These are phyloP conservation scores for Aplysina aerophoba DNA, from an alignment of 37 sponge, comb jelly and placozoan genomes.

Conservation along the genomic window DNA sequence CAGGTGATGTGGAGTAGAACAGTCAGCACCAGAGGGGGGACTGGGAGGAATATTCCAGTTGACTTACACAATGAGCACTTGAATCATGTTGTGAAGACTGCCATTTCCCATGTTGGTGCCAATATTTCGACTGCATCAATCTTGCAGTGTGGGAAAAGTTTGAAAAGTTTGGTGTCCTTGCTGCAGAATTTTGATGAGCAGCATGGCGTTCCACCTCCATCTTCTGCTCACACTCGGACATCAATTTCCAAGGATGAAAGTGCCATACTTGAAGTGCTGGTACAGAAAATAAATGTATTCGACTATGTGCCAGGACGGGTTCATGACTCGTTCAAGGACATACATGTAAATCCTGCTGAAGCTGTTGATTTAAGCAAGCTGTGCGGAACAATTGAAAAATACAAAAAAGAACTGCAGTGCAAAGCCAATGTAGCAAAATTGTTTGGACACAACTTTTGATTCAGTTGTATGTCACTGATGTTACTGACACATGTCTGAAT, in stretches of 20 bases:
- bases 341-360: not conserved
- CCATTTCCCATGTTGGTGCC: conserved; percentile 47
- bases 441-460: not conserved
- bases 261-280: not conserved
- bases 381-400: not conserved
- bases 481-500: too few relatives aligned
- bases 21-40: conserved; percentile 36
- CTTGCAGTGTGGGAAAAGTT: conserved; percentile 33
- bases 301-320: not conserved
- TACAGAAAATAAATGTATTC: not conserved
- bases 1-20: conserved; percentile 46
- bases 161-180: conserved; percentile 27
- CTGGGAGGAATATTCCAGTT: conserved; percentile 50
- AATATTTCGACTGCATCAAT: conserved; percentile 42
- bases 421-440: conserved; percentile 7
- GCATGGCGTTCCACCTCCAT: conserved; percentile 1
- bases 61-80: conserved; percentile 57
- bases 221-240: conserved; percentile 5
- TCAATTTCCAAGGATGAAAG: not conserved
- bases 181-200: conserved; percentile 32
- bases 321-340: not conserved
- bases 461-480: not conserved
- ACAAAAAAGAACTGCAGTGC: not conserved
- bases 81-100: conserved; percentile 45
- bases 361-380: not conserved